Base-by-base conservation (phyloP, 2,888 invertebrate species). In the Notodonta ziczac region DNA sequence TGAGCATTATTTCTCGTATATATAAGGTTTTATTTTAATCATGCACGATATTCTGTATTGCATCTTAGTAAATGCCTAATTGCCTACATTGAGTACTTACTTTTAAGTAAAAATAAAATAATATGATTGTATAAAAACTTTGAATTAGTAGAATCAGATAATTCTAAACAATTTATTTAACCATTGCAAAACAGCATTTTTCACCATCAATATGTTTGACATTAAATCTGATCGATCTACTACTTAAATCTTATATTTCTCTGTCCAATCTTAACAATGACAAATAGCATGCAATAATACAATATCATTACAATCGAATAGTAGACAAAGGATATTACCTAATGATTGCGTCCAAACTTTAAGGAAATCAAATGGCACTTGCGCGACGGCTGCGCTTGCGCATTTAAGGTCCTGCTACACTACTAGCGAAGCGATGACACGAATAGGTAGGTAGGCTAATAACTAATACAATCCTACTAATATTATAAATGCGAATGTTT, bases 331-430 rank as follows among this genome's bases (percentile, higher is more conserved):
- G 59, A 53, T 54, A 65, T 61, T 64, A 48, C 53, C 56, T 59
- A 66, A 74, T 60, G 16, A 66, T 65, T 69, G 51, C 54, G 50
- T 59, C 61, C 52, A 67, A 58, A 57, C 58, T 58, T 55, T 60
- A 58, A 62, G 63, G 60, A 66, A 72, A 64, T 63, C 44, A 67
- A 69, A 76, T 72, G 65, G 42, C 61, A 74, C 59, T 75, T 65
- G 65, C 61, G 56, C 58, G 58, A 62, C 61, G 51, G 61, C 42
- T 69, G 63, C 67, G 62, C 66, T 59, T 60, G 62, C 61, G 61
- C 59, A 58, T 57, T 56, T 51, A 40, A 55, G 51, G 9, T 35
- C 35, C 13, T 6, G 5, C 32, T 40, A 59, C 42, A 59, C 32
- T 46, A 16, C 24, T 14, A 59, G 44, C 46, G 53, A 54, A 14